These are phyloP conservation scores for Hoplostethus atlanticus DNA, from an alignment of 2,797 vertebrate species.

Conservation along the genomic window DNA sequence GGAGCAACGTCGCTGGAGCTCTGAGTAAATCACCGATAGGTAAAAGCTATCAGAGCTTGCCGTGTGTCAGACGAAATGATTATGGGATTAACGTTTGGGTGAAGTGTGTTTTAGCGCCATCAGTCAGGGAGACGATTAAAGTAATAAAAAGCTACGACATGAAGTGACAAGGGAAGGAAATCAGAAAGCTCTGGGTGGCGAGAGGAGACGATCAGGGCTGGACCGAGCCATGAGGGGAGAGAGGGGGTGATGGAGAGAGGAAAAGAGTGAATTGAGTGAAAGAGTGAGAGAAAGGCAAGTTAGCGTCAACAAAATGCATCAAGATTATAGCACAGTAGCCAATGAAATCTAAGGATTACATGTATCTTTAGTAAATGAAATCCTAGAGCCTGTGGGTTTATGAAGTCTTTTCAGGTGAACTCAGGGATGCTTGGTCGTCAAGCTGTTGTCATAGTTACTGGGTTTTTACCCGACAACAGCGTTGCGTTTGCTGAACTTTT, in stretches of 20 bases:
- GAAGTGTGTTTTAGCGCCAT: constrained; percentile 57
- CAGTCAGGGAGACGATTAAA: constrained; percentile 51
- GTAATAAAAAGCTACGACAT: not conserved
- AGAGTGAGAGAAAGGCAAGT: not conserved
- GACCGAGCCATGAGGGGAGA: not conserved
- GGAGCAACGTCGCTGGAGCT: constrained; percentile 46
- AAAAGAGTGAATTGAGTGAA: too few species aligned
- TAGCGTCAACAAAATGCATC: not conserved
- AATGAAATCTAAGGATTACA: too few species aligned
- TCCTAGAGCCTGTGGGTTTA: too few species aligned
- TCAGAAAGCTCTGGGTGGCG: not conserved
- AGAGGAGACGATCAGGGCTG: not conserved
- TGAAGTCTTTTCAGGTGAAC: too few species aligned
- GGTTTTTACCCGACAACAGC: too few species aligned
- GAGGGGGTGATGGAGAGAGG: not conserved
- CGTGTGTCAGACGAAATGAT: constrained; percentile 58
- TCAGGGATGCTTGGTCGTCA: too few species aligned
- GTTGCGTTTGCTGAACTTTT: too few species aligned
- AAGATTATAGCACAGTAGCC: too few species aligned
- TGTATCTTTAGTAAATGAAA: too few species aligned
- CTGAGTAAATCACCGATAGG: constrained; percentile 61
- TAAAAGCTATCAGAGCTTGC: constrained; percentile 33
- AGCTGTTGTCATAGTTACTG: too few species aligned
- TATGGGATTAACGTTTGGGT: constrained; percentile 54
- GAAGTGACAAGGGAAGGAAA: constrained; percentile 9